Percentiles rank a stretch among this genome's conserved stretches.
These are phyloP conservation scores for Gavialis gangeticus DNA, from an alignment of 2,113 vertebrate genomes.

Conservation along the genomic window DNA sequence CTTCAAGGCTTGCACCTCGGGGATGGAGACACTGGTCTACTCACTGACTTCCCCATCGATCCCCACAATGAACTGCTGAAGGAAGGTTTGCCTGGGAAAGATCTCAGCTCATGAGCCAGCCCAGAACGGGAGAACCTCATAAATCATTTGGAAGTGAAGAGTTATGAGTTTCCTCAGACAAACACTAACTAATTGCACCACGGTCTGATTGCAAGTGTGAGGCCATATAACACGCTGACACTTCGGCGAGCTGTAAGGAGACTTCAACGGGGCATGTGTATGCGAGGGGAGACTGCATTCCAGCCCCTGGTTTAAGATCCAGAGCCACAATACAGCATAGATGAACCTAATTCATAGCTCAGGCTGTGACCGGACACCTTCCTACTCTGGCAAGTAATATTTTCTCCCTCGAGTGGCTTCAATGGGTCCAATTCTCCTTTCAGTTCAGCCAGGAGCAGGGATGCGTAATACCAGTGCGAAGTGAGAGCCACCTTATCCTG, in stretches of 20 bases:
- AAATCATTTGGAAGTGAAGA: conserved; percentile 66
- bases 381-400: background rate
- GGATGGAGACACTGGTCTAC: background rate
- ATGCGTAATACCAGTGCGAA: background rate
- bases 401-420: background rate
- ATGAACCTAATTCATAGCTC: background rate
- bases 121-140: conserved; percentile 22
- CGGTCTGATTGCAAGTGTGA: background rate
- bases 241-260: fast-evolving
- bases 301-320: fast-evolving
- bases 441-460: fast-evolving
- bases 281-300: background rate
- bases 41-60: background rate
- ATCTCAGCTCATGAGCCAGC: background rate
- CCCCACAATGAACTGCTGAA: fast-evolving
- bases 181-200: conserved; percentile 46
- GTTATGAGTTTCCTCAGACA: conserved; percentile 59
- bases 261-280: background rate
- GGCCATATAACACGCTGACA: background rate
- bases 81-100: conserved; percentile 1
- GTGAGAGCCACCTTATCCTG: background rate
- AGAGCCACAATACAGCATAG: background rate
- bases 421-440: background rate
- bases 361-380: background rate
- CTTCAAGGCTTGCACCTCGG: background rate